These are phyloP conservation scores for Delia radicum DNA, from an alignment of 1,140 invertebrate species.

Conservation along the genomic window DNA sequence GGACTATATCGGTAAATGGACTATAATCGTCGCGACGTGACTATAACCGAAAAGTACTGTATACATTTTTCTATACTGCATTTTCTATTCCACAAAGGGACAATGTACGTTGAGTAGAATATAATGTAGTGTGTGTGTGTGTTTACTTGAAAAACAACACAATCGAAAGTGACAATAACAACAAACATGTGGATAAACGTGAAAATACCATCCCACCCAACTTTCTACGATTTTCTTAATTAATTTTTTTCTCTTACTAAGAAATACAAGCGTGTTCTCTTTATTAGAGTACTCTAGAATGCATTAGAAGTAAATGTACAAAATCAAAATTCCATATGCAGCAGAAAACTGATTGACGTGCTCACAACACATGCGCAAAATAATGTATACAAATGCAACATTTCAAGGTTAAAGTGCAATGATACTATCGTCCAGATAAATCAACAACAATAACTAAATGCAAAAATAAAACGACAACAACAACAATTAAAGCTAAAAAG, in stretches of 20 bases:
- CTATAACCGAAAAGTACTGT: too few relatives aligned
- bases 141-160: not conserved
- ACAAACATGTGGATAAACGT: not conserved
- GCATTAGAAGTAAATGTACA: not conserved
- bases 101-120: not conserved
- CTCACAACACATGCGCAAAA: not conserved
- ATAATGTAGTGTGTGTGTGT: not conserved
- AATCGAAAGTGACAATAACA: conserved; percentile 23
- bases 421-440: conserved; percentile 32
- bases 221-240: not conserved
- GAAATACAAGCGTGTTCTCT: not conserved
- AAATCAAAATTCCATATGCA: not conserved
- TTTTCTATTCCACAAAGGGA: too few relatives aligned
- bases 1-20: too few relatives aligned
- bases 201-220: not conserved
- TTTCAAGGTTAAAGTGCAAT: conserved; percentile 56
- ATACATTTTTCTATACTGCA: not conserved
- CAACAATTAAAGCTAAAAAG: not conserved
- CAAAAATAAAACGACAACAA: not conserved
- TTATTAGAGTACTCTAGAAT: not conserved
- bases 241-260: not conserved
- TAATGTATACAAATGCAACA: conserved; percentile 19
- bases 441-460: not conserved
- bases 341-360: not conserved
- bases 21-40: too few relatives aligned